Conservation (phyloP, 2,113 vertebrate species). For the Sorex fumeus region DNA sequence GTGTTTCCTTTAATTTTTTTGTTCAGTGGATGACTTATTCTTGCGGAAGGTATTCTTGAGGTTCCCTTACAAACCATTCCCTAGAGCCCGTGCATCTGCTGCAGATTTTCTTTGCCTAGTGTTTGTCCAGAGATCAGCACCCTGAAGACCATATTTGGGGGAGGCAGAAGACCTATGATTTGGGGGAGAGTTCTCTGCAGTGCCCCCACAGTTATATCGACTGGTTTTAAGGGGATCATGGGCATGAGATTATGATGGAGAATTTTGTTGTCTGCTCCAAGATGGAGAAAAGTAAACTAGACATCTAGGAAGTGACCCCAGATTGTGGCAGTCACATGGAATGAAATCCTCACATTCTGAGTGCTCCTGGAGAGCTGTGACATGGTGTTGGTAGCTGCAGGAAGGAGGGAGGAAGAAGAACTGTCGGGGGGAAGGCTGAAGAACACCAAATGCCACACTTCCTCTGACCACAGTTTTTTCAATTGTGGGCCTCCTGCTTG, state of each 20-base stretch:
- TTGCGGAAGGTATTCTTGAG: background rate
- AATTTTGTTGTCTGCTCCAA: too few relatives aligned
- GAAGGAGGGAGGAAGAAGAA: too few relatives aligned
- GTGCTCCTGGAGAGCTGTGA: too few relatives aligned
- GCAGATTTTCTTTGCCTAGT: background rate
- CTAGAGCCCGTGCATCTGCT: background rate
- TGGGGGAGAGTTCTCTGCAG: background rate
- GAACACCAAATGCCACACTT: too few relatives aligned
- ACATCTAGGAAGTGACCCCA: background rate
- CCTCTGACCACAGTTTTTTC: background rate
- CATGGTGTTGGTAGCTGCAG: too few relatives aligned
- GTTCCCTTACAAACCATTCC: background rate
- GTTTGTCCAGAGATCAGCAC: background rate
- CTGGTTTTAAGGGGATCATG: background rate
- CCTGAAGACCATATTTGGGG: background rate
- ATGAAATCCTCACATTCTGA: too few relatives aligned
- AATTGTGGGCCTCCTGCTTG: background rate
- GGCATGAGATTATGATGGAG: background rate
- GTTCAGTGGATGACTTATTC: background rate
- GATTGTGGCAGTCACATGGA: background rate
- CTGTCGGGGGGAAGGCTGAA: too few relatives aligned
- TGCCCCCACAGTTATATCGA: background rate
- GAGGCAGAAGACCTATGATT: background rate
- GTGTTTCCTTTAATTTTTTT: background rate
- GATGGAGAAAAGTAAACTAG: too few relatives aligned